phyloP scores from a whole-genome alignment of 2,113 vertebrate genomes.

The Antechinus flavipes region DNA sequence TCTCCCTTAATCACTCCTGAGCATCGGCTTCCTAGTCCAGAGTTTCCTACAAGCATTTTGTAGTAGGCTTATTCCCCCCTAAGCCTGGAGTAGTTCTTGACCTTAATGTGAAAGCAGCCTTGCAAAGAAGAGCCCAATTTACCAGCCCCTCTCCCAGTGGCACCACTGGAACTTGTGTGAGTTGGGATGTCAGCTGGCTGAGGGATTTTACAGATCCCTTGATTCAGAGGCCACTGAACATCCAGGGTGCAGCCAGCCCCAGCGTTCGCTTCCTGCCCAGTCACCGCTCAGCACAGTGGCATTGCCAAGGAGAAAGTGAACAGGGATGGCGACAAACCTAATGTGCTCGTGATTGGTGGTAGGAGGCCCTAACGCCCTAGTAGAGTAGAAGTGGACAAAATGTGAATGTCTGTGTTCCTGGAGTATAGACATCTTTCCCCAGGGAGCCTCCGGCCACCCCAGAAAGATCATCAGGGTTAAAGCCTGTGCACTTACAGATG shows the following conservation, averaged over 20 bases:
- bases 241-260: background rate
- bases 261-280: background rate
- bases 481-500: background rate
- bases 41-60: too few species aligned
- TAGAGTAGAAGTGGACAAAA: background rate
- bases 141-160: background rate
- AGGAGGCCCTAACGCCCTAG: background rate
- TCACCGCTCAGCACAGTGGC: background rate
- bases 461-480: background rate
- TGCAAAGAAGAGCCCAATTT: background rate
- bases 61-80: background rate
- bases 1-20: too few species aligned
- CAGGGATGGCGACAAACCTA: background rate
- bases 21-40: too few species aligned
- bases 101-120: background rate
- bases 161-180: background rate
- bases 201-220: background rate
- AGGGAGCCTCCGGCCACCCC: background rate
- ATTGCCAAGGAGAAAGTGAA: background rate
- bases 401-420: background rate
- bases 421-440: background rate
- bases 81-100: background rate
- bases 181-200: background rate
- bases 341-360: background rate
- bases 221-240: background rate